Evolutionary conservation across 2,888 invertebrate species (phyloP), one percentile per base, ranked within the genome.

Genomic region (Augochlorella aurata): DNA sequence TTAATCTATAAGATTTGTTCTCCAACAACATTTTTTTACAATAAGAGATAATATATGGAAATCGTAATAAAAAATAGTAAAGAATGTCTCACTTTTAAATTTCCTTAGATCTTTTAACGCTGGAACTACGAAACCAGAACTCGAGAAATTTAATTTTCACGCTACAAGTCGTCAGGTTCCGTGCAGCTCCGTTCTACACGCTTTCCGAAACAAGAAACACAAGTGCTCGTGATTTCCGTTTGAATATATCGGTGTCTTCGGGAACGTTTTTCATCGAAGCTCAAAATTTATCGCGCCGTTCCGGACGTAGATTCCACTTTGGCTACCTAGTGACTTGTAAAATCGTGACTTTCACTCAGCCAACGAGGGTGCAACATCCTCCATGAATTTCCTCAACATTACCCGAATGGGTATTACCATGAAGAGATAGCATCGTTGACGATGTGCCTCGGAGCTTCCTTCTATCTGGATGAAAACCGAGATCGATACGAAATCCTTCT

Each of bases 271-370:
- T 63, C 38, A 29, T 63, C 65, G 54, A 44, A 76, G 38, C n/a
- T 50, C 61, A 44, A n/a, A 12, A 14, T 9, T n/a, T 18, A 24
- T 63, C 63, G 49, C 70, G 47, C 8, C 44, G 73, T 76, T 65
- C 44, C 76, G 50, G n/a, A 73, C 45, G 63, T 73, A 73, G 65
- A 77, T 52, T 73, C 52, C 49, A 77, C 63, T 73, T 77, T 21
- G 16, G 14, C n/a, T 24, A 24, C n/a, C 58, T 45, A 63, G 24
- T 24, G 18, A 63, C n/a, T 29, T 66, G 66, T 66, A 63, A 74
- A 66, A 66, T 50, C 18, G 14, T 29, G 45, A 50, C 76, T 77
- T 77, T 77, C 74, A 47, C 74, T 16, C 52, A 50, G 18, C 29
- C 24, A 4, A 14, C 8, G 16, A 14, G 45, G 10, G 9, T 47